Percentiles rank a stretch among this genome's conserved stretches.
Conservation (phyloP, 2,797 vertebrate genomes). For the Lutjanus argentimaculatus region DNA sequence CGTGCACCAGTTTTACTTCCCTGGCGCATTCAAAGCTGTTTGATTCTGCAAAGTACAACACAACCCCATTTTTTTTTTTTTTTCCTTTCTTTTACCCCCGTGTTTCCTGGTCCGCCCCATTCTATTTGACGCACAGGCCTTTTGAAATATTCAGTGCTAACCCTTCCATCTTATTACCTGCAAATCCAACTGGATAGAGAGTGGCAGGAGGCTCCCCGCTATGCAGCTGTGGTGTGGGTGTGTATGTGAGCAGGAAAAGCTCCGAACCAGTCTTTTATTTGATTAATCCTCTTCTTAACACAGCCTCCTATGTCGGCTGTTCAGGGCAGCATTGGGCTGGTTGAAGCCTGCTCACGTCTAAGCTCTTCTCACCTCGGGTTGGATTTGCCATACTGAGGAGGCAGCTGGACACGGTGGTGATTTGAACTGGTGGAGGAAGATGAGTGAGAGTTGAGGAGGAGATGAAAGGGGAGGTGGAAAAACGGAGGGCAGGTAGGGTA, state of each 20-base stretch:
- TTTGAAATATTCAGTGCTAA: constrained; percentile 77
- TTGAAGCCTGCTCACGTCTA: constrained; percentile 51
- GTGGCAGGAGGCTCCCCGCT: constrained; percentile 34
- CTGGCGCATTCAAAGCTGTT: constrained; percentile 45
- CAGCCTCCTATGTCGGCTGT: constrained; percentile 43
- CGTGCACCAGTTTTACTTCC: constrained; percentile 48
- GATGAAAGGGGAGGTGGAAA: constrained; percentile 46
- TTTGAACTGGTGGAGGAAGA: constrained; percentile 46
- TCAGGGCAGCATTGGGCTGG: constrained; percentile 24
- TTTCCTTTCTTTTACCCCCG: not conserved
- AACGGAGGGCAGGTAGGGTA: constrained; percentile 28
- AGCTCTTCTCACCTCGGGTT: constrained; percentile 49
- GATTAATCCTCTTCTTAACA: constrained; percentile 72
- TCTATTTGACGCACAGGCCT: constrained; percentile 66
- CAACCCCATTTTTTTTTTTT: not conserved
- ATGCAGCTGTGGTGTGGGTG: constrained; percentile 37
- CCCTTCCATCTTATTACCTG: constrained; percentile 75
- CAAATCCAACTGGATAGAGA: constrained; percentile 51
- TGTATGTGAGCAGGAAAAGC: constrained; percentile 36
- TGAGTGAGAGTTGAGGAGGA: constrained; percentile 20
- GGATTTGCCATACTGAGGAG: constrained; percentile 60
- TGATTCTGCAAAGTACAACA: constrained; percentile 61
- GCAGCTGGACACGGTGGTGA: constrained; percentile 49
- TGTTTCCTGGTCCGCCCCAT: constrained; percentile 35
- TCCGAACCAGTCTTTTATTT: constrained; percentile 54